A percentile compares a stretch with the other conserved stretches of the same genome.
Conservation (phyloP, 2,113 vertebrate genomes). For the Myxocyprinus asiaticus region DNA sequence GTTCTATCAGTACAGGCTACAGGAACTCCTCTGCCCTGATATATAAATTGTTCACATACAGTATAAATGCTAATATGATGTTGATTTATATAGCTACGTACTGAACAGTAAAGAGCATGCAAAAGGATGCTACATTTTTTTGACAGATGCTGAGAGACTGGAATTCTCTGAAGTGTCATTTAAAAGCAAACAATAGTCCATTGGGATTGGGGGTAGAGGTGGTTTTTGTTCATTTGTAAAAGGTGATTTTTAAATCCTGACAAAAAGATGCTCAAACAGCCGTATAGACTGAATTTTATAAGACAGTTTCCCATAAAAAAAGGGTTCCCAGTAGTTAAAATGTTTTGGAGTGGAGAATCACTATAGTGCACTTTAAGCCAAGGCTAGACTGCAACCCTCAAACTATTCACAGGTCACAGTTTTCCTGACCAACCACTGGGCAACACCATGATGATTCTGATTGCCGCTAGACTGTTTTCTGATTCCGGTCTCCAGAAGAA, state of each 20-base stretch:
- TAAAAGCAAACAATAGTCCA: conserved; percentile 34
- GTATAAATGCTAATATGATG: conserved; percentile 15
- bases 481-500: too few species aligned
- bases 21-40: too few species aligned
- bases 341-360: too few species aligned
- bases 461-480: too few species aligned
- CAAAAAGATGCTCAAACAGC: conserved; percentile 16
- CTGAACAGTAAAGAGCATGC: conserved; percentile 26
- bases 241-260: conserved; percentile 43
- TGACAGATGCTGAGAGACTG: conserved; percentile 51
- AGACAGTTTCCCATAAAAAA: background rate
- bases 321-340: background rate
- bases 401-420: too few species aligned
- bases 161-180: conserved; percentile 50
- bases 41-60: background rate
- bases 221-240: conserved; percentile 50
- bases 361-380: too few species aligned
- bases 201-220: conserved; percentile 27
- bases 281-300: background rate
- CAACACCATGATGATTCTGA: too few species aligned
- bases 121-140: conserved; percentile 45
- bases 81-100: conserved; percentile 23
- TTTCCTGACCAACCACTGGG: too few species aligned
- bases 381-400: too few species aligned
- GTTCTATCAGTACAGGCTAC: too few species aligned